Percentiles rank a stretch among this genome's conserved stretches.
These are phyloP conservation scores for Corythaixoides concolor DNA, from an alignment of 2,113 vertebrate species.

Conservation along the genomic window DNA sequence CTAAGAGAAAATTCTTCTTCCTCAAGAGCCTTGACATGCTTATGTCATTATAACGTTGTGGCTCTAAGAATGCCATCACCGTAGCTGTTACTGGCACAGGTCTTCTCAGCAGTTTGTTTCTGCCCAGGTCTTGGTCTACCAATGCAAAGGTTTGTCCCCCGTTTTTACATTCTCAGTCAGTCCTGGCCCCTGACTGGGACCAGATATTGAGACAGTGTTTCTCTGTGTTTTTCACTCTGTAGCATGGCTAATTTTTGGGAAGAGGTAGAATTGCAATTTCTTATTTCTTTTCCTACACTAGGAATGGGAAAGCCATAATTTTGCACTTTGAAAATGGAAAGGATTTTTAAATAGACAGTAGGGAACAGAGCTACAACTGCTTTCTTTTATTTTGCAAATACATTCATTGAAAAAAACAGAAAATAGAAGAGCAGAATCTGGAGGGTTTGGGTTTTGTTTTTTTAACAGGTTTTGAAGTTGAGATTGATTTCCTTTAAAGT, in stretches of 20 bases:
- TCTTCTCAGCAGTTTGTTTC: background rate
- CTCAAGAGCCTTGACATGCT: background rate
- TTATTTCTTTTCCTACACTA: background rate
- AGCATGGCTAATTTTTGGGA: background rate
- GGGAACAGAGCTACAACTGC: background rate
- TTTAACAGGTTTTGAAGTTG: background rate
- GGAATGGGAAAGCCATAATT: background rate
- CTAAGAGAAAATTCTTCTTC: background rate
- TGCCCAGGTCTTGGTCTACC: background rate
- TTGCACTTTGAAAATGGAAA: background rate
- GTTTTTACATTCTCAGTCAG: background rate
- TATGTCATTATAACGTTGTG: background rate
- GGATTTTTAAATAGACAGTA: background rate
- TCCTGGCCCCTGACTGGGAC: background rate
- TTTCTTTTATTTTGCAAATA: background rate
- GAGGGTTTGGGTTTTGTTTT: background rate
- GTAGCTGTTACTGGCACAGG: background rate
- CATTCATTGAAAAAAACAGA: background rate
- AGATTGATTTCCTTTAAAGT: background rate
- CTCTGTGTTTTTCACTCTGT: background rate
- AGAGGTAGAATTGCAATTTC: background rate
- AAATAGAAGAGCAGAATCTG: background rate
- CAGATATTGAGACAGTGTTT: background rate
- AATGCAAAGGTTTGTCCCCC: background rate
- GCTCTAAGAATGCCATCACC: background rate